Conservation (phyloP, 2,797 vertebrate genomes). For the Stomatorhinus walkeri region DNA sequence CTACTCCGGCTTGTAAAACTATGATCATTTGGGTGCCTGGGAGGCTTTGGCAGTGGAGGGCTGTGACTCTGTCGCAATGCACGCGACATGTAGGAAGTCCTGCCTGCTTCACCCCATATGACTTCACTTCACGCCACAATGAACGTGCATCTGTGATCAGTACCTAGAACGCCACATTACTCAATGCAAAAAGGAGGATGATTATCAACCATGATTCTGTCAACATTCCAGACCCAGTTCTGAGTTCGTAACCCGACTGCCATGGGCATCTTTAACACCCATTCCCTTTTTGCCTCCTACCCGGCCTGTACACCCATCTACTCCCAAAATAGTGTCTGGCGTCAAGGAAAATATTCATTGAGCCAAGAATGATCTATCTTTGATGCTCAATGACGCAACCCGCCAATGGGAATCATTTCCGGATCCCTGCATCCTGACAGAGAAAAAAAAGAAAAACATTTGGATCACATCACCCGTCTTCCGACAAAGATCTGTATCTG, state of each 20-base stretch:
- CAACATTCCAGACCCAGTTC: constrained; percentile 2
- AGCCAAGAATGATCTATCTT: constrained; percentile 10
- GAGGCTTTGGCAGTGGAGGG: not conserved
- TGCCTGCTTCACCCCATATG: not conserved
- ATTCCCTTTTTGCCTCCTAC: not conserved
- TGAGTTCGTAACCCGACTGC: not conserved
- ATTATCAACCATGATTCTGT: not conserved
- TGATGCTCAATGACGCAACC: constrained; percentile 1
- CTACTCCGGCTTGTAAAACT: not conserved
- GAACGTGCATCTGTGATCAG: constrained; percentile 1
- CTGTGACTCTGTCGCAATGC: not conserved
- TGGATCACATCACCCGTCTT: constrained; percentile 1
- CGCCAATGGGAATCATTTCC: not conserved
- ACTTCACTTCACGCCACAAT: not conserved
- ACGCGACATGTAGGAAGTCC: not conserved
- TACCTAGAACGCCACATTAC: not conserved
- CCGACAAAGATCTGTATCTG: not conserved
- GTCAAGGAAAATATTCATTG: constrained; percentile 12
- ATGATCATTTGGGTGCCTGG: not conserved
- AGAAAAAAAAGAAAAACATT: not conserved
- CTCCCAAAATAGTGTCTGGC: constrained; percentile 13
- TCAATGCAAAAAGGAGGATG: not conserved
- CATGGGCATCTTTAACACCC: not conserved
- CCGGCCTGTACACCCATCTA: not conserved
- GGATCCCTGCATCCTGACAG: not conserved